Conservation (phyloP, 2,797 vertebrate genomes). For the Perodicticus potto region DNA sequence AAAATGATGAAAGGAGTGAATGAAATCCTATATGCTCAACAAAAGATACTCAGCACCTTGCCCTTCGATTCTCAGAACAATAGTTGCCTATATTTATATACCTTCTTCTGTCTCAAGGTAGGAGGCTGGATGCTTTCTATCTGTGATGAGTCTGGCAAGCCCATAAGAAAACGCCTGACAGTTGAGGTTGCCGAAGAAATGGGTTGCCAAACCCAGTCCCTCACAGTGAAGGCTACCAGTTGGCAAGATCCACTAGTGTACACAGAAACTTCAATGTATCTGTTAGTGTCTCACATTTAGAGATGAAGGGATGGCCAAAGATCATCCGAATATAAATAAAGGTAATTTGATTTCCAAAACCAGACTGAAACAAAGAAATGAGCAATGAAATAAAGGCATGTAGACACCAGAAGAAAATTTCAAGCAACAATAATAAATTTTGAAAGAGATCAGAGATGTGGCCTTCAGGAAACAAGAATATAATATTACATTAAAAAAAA, state of each 20-base stretch:
- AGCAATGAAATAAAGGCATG: neutral
- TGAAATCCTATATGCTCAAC: neutral
- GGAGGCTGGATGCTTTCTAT: neutral
- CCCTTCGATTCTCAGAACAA: neutral
- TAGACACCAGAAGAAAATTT: neutral
- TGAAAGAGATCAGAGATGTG: neutral
- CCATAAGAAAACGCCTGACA: neutral
- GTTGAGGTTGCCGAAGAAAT: neutral
- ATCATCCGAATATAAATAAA: neutral
- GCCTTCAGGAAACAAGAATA: neutral
- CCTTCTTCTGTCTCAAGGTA: neutral
- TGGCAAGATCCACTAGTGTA: neutral
- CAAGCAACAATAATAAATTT: neutral
- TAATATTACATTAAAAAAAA: neutral
- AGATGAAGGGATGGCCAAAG: neutral
- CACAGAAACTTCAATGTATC: neutral
- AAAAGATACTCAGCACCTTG: neutral
- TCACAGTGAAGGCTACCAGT: neutral
- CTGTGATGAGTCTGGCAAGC: neutral
- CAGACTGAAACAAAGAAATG: slow-evolving; percentile 32
- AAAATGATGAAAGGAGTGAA: neutral
- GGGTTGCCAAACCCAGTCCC: neutral
- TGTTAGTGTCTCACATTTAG: neutral
- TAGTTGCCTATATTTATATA: neutral
- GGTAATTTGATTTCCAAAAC: neutral